Conservation (phyloP, 2,113 vertebrate species). For the Vireo altiloquus region DNA sequence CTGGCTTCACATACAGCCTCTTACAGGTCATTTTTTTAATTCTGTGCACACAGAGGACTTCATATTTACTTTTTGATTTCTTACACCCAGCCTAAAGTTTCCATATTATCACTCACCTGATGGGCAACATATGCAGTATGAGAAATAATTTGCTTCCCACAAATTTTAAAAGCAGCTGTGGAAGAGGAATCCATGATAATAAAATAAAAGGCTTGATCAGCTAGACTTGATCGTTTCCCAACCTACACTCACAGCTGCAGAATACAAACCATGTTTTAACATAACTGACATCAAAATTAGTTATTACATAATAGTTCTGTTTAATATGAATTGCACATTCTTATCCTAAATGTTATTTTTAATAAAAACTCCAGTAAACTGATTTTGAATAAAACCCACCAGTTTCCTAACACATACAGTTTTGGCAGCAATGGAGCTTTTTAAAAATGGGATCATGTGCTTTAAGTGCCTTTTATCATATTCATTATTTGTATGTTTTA, state of each 20-base stretch:
- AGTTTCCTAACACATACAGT: background rate
- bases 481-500: background rate
- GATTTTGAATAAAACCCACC: background rate
- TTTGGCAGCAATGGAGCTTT: conserved; percentile 2
- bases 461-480: conserved; percentile 23
- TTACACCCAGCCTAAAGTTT: conserved; percentile 50
- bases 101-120: conserved; percentile 52
- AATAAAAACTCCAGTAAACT: background rate
- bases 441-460: background rate
- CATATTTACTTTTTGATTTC: conserved; percentile 20
- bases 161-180: conserved; percentile 62
- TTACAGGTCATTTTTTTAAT: conserved; percentile 50
- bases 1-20: conserved; percentile 44
- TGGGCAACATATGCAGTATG: conserved; percentile 53
- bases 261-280: conserved; percentile 49
- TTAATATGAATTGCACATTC: conserved; percentile 37
- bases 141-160: conserved; percentile 64
- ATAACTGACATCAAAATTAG: conserved; percentile 27
- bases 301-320: conserved; percentile 7
- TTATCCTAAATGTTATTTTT: background rate
- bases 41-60: conserved; percentile 61
- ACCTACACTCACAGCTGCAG: conserved; percentile 54
- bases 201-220: conserved; percentile 57
- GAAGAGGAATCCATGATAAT: conserved; percentile 52
- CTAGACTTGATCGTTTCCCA: conserved; percentile 43